Conservation (phyloP, 1,140 invertebrate genomes). For the Brachionus rubens region DNA sequence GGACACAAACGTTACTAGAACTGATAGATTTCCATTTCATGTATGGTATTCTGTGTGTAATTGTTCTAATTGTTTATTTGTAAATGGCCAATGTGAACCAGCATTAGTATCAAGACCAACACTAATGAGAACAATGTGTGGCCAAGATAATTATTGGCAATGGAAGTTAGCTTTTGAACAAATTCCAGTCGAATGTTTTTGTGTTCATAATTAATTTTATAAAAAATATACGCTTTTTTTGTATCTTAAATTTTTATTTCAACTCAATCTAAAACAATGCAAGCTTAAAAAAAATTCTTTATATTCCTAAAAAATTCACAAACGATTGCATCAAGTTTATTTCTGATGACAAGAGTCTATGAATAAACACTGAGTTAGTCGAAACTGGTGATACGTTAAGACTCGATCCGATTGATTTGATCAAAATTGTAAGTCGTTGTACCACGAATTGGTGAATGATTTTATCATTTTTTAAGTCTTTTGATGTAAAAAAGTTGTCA, state of each 20-base stretch:
- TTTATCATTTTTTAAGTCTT: not conserved
- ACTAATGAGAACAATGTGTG: not conserved
- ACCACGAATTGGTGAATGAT: not conserved
- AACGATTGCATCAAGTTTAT: not conserved
- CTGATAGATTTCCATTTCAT: not conserved
- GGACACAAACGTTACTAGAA: not conserved
- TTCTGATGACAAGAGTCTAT: not conserved
- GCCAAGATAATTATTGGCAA: not conserved
- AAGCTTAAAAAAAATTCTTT: not conserved
- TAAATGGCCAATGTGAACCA: not conserved
- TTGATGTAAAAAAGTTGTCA: not conserved
- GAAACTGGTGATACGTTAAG: not conserved
- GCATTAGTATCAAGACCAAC: not conserved
- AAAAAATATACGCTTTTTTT: not conserved
- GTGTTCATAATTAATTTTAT: not conserved
- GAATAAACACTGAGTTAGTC: constrained; percentile 17
- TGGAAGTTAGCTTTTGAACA: constrained; percentile 22
- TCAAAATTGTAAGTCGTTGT: constrained; percentile 5
- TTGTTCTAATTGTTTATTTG: not conserved
- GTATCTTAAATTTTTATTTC: not conserved
- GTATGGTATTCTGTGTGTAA: not conserved
- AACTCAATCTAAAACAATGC: not conserved
- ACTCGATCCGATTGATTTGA: not conserved
- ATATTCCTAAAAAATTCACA: not conserved
- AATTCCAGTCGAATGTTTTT: not conserved